Base-by-base conservation (phyloP, 2,797 vertebrate genomes). In the Microhierax caerulescens region DNA sequence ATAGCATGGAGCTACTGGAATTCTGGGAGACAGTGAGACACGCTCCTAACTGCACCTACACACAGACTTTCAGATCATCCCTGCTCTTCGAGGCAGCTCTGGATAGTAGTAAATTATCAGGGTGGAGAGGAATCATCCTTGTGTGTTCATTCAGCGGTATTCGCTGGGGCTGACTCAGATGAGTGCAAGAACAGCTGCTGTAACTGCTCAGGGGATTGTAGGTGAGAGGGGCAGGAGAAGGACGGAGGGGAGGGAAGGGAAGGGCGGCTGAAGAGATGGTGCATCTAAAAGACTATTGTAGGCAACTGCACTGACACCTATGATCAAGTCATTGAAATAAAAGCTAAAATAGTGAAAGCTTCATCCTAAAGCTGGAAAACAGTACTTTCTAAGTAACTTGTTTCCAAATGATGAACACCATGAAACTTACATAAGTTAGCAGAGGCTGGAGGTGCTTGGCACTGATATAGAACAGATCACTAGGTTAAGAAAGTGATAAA, bases 131-230 rank as follows among this genome's bases (percentile, higher is more conserved):
- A 81, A 48, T 41, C 34, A 3, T 2, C n/a, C 64, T 7, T 63
- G 16, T 18, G 8, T 24, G 43, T 36, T 83, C 57, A 23, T 41
- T n/a, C 1, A 0, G 32, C 61, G 45, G 5, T 1, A 30, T 3
- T 53, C 81, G 45, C 3, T 1, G 36, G 1, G 11, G 63, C 78
- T 69, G 88, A 47, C 21, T 53, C 63, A 17, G 37, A 25, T 15
- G 15, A 57, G 20, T 10, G 50, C 57, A 60, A 7, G 67, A 73
- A 56, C 16, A 82, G 80, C 70, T 78, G 54, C 78, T 73, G 22
- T 19, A 59, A 53, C 48, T 88, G 70, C 89, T 90, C 47, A 37
- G 27, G 41, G 48, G 15, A 72, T 2, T 4, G 3, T 13, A 87
- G 34, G 48, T 6, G 30, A 72, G 50, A 86, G 6, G 10, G 43